A percentile compares a stretch with the other conserved stretches of the same genome.
Evolutionary conservation across 2,888 invertebrate genomes (phyloP).

Genomic region (Diarsia dahlii): DNA sequence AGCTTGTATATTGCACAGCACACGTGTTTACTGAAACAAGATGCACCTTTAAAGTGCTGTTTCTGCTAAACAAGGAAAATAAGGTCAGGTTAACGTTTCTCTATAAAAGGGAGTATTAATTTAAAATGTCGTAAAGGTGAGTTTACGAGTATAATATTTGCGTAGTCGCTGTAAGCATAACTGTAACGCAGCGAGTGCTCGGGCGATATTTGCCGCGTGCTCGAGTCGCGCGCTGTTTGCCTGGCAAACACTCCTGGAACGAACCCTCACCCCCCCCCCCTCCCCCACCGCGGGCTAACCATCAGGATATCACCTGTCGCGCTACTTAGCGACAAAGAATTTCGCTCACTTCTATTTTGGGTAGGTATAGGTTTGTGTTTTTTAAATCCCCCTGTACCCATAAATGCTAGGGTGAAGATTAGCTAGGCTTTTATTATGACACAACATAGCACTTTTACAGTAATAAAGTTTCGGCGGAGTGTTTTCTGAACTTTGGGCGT

Average conservation of each 20-base stretch:
- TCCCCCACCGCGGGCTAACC: constrained; percentile 32
- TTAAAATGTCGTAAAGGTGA: constrained; percentile 62
- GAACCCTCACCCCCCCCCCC: constrained; percentile 37
- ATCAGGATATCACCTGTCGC: constrained; percentile 68
- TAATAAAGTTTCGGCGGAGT: neutral
- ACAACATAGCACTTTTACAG: neutral
- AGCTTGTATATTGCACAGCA: constrained; percentile 5
- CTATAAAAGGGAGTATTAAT: constrained; percentile 50
- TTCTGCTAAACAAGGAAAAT: constrained; percentile 27
- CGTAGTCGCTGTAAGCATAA: constrained; percentile 75
- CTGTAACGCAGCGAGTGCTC: constrained; percentile 78
- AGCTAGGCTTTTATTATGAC: neutral
- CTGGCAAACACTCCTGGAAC: constrained; percentile 77
- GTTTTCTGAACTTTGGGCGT: neutral
- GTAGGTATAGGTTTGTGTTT: constrained; percentile 2
- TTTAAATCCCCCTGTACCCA: neutral
- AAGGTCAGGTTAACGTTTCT: constrained; percentile 26
- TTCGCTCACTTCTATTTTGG: constrained; percentile 37
- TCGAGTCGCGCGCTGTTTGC: constrained; percentile 83
- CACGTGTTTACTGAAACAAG: neutral
- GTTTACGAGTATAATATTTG: constrained; percentile 76
- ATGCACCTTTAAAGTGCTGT: constrained; percentile 15
- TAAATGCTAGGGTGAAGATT: neutral
- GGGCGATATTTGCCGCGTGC: constrained; percentile 84
- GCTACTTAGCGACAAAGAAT: constrained; percentile 53